A percentile compares a stretch with the other conserved stretches of the same genome.
Evolutionary conservation across 2,113 vertebrate genomes (phyloP).

Genomic region (Dinomys branickii): DNA sequence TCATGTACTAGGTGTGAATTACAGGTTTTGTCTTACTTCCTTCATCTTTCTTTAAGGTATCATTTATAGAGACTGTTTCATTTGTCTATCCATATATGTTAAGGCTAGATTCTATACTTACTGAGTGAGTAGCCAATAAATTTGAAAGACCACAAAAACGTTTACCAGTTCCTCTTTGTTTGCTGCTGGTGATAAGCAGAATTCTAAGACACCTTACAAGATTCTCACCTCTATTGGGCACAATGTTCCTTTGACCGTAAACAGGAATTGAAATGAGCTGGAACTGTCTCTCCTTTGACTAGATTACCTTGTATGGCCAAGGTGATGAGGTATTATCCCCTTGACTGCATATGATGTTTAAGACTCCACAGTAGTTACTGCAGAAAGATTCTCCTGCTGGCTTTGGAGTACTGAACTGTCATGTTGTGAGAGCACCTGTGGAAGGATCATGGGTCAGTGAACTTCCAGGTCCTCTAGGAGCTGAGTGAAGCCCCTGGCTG

Average conservation of each 20-base stretch:
- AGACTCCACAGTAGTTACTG: background rate
- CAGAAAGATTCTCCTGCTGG: background rate
- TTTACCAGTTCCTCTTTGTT: background rate
- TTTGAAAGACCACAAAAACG: background rate
- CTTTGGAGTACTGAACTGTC: background rate
- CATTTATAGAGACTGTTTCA: constrained; percentile 13
- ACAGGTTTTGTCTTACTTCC: background rate
- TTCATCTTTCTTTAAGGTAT: background rate
- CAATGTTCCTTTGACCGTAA: background rate
- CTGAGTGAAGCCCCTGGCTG: background rate
- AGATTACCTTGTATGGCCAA: background rate
- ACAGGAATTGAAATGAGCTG: background rate
- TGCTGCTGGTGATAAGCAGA: background rate
- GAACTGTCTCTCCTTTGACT: background rate
- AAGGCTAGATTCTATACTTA: background rate
- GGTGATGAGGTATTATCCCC: background rate
- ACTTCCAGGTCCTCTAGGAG: background rate
- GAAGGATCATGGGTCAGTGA: background rate
- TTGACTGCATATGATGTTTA: background rate
- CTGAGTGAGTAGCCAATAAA: background rate
- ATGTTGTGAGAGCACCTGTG: background rate
- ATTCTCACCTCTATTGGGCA: background rate
- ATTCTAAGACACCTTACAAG: background rate
- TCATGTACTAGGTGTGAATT: background rate
- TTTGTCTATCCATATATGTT: background rate